Evolutionary conservation across 2,888 invertebrate species (phyloP), one percentile per base, ranked within the genome.

Genomic region (Adelognathus sp.): DNA sequence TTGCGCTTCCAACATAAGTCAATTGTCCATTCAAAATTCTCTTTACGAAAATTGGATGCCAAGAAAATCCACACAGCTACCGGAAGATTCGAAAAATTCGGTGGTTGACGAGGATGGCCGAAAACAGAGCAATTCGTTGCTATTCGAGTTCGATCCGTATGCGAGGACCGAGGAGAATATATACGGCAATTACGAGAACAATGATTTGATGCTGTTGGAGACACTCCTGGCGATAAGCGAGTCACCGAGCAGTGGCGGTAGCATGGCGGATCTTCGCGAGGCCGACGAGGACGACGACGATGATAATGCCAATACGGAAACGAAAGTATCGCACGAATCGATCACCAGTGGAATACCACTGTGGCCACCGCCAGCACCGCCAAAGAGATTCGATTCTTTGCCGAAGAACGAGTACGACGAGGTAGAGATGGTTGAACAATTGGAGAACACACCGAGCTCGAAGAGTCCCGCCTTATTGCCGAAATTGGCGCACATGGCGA

Each of bases 171-270:
- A 86, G 7, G 85, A 75, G 72, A 90, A 63, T 83, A 88, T 60
- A 77, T 91, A 79, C 79, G 88, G 74, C 86, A 94, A 79, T 71
- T 88, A 88, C 29, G 89, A 90, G 54, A 94, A 94, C 79, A 95
- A 95, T 89, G 94, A 95, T 86, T 86, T 95, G 46, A 90, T 94
- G 82, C 87, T 95, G 21, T 87, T 96, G 24, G 95, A 96, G 88
- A 94, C 95, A 61, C 92, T 96, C 64, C 90, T 96, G 7, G 94
- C 94, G 77, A 94, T 94, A 41, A 96, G 95, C 79, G 94, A 95
- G 18, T 95, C 95, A 84, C 94, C 95, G 4, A 94, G 93, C 52
- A 93, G 94, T 3, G 91, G 92, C 11, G 90, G 90, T 11, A 92
- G 90, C 31, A 81, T 88, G 1, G 86, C 90, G 14, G 92, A 93